phyloP scores from a whole-genome alignment of 2,113 vertebrate species.

The Periophthalmodon schlosseri region DNA sequence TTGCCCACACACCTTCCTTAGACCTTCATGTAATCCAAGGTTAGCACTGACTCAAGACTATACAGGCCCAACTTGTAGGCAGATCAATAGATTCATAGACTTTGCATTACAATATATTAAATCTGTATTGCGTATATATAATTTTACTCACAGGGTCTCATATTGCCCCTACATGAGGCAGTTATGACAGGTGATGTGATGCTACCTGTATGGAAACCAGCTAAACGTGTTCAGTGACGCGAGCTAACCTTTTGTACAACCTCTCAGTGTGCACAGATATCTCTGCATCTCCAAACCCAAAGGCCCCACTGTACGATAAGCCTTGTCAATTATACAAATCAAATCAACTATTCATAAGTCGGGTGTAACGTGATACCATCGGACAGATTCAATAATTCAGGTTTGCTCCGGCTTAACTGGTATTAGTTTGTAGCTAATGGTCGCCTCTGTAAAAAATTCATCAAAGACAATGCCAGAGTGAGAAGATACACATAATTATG shows the following conservation, averaged over 20 bases:
- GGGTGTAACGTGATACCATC: slow-evolving; percentile 86
- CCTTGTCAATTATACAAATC: slow-evolving; percentile 93
- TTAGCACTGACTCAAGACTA: neutral
- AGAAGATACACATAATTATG: slow-evolving; percentile 79
- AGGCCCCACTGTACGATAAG: slow-evolving; percentile 82
- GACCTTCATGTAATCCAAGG: neutral
- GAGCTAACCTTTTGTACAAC: slow-evolving; percentile 67
- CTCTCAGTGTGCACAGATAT: slow-evolving; percentile 50
- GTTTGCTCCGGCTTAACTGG: slow-evolving; percentile 85
- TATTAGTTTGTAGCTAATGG: slow-evolving; percentile 84
- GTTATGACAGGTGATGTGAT: slow-evolving; percentile 73
- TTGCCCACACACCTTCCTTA: neutral
- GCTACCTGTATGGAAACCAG: slow-evolving; percentile 53
- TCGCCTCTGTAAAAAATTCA: slow-evolving; percentile 87
- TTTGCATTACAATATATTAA: neutral
- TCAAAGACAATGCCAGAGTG: slow-evolving; percentile 76
- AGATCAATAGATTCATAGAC: neutral
- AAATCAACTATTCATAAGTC: slow-evolving; percentile 97
- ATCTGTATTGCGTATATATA: neutral
- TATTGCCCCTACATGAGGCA: slow-evolving; percentile 29
- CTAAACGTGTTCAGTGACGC: slow-evolving; percentile 68
- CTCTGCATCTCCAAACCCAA: slow-evolving; percentile 79
- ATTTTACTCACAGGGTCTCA: too few relatives aligned
- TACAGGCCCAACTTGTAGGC: too few relatives aligned
- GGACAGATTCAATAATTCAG: slow-evolving; percentile 95